These are phyloP conservation scores for Rallus crepitans DNA, from an alignment of 2,797 vertebrate genomes.

Conservation along the genomic window DNA sequence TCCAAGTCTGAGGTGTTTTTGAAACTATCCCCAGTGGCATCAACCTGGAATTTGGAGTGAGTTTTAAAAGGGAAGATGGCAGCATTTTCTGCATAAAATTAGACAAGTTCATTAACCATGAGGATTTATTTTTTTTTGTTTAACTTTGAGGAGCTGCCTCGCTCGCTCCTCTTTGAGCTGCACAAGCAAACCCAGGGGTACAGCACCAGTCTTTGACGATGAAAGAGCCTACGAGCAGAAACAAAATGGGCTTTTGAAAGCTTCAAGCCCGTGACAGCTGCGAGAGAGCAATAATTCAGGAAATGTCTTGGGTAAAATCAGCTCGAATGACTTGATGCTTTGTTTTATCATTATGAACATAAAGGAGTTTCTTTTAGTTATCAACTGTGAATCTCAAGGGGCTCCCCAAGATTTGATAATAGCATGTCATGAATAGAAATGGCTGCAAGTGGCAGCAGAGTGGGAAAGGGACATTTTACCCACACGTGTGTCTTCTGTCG, in stretches of 20 bases:
- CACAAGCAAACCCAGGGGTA: conserved; percentile 55
- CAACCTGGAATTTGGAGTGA: conserved; percentile 48
- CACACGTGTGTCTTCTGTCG: neutral
- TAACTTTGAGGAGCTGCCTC: neutral
- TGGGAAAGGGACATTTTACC: neutral
- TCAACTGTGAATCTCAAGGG: conserved; percentile 72
- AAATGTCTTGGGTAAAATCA: conserved; percentile 74
- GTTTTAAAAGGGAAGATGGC: conserved; percentile 34
- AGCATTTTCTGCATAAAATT: conserved; percentile 74
- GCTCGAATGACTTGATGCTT: conserved; percentile 57
- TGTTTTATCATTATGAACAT: conserved; percentile 79
- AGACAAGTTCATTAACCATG: conserved; percentile 68
- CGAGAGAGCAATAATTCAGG: conserved; percentile 69
- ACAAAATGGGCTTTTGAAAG: conserved; percentile 76
- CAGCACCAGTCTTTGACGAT: conserved; percentile 55
- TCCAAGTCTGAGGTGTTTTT: conserved; percentile 30
- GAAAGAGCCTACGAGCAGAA: conserved; percentile 69
- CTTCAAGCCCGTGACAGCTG: conserved; percentile 73
- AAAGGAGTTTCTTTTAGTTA: conserved; percentile 79
- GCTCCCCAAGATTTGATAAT: conserved; percentile 54
- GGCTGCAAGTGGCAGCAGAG: conserved; percentile 8
- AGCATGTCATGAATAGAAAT: conserved; percentile 68
- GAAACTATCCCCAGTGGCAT: conserved; percentile 12
- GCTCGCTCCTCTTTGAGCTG: conserved; percentile 32
- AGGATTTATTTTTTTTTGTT: conserved; percentile 65